Base-by-base conservation (phyloP, 1,140 invertebrate species). In the Propsilocerus akamusi region DNA sequence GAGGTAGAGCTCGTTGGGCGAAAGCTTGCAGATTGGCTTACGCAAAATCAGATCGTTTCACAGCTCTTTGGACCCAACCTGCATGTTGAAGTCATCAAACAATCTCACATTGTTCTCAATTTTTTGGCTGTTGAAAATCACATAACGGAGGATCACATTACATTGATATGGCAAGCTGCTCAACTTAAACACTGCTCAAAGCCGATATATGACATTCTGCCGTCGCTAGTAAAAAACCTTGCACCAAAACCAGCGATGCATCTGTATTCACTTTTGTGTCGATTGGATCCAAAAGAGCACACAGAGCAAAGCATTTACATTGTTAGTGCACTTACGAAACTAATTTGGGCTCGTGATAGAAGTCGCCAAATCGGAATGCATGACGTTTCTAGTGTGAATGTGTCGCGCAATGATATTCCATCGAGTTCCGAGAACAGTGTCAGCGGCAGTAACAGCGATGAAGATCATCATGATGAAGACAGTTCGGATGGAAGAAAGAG, bases 21-120 rank as follows among this genome's bases (percentile, higher is more conserved):
- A 52, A 77, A 81, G 51, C 72, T 96, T 48, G 86, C 85, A 1
- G 75, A 83, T 51, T 96, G 91, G 91, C 66, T 97, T 5, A 81
- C 88, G 0, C 79, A 82, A 46, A 88, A 92, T 63, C 86, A 90
- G 61, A 91, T 97, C 48, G 86, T 96, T 55, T 83, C 90, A 58
- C 89, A 95, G 61, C 81, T 96, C 30, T 97, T 95, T 72, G 91
- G 91, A 28, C 92, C 91, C 41, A 96, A 96, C 73, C 71, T 95
- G 49, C 92, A 96, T 69, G 89, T 94, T 26, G 91, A 95, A 72
- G 81, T 87, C 64, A 68, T 96, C 25, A 96, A 96, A 65, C 90
- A 94, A 58, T 91, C 89, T 55, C 91, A 94, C 62, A 83, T 93
- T 54, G 83, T 95, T 46, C 68, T 95, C 10, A 93, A 89, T 59